Base-by-base conservation (phyloP, 2,888 invertebrate species). In the Ischnus inquisitorius region DNA sequence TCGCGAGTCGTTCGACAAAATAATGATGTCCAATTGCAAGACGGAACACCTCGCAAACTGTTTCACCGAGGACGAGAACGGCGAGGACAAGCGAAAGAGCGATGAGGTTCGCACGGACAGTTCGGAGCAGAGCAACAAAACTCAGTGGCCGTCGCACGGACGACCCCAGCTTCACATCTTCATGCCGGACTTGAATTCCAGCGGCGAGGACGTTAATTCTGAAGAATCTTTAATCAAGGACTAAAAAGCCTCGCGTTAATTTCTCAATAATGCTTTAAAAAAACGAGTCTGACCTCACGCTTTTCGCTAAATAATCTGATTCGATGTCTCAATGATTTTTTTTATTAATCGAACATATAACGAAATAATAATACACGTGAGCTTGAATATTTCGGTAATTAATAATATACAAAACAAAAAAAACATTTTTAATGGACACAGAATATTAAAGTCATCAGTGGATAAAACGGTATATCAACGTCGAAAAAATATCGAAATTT, bases 161-260 rank as follows among this genome's bases (percentile, higher is more conserved):
- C 90, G 90, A 48, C 83, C 89, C 1, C 97, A 97, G 90, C 94
- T 93, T 57, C 92, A 93, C 57, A 90, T 93, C 39, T 90, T 91
- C 39, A 92, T 93, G 89, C 93, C 93, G 2, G 91, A 83, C 75
- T 83, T 93, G 0, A 87, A 84, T 82, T 86, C 85, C n/a, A 85
- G 79, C 25, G 88, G 90, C 72, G 89, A 89, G 48, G 85, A 86
- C 19, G 71, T 83, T 65, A 91, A 90, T n/a, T 91, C 92, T 19
- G 88, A 90, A 79, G 91, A 91, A 83, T 92, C 92, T 10, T 83
- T 90, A 28, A 81, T 83, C 39, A 86, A 78, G 22, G 87, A 88
- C 67, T 89, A 88, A 84, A 76, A 78, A 41, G 3, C 65, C 79
- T 46, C 34, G 5, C 57, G 75, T 84, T 77, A 41, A 28, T 68